Conservation (phyloP, 2,888 invertebrate species). For the Tyria jacobaeae region DNA sequence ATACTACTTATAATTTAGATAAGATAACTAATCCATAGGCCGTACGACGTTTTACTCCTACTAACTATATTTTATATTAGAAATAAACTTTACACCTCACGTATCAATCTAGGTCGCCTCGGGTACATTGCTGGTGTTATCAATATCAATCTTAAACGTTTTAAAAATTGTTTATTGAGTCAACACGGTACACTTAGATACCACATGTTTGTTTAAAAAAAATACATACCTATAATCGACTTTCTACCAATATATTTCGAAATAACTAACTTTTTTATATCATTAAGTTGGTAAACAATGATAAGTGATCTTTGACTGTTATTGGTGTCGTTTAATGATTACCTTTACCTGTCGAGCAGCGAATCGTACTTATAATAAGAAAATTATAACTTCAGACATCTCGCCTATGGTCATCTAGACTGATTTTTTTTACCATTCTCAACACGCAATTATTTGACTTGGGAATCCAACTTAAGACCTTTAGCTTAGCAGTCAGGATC, state of each 20-base stretch:
- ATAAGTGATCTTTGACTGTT: background rate
- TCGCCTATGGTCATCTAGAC: too few species aligned
- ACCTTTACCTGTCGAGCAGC: background rate
- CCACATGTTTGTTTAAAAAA: slow-evolving; percentile 19
- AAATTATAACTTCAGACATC: too few species aligned
- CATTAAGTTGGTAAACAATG: background rate
- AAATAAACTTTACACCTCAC: slow-evolving; percentile 60
- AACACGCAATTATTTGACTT: too few species aligned
- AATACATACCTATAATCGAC: slow-evolving; percentile 10
- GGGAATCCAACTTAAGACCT: too few species aligned
- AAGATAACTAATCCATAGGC: slow-evolving; percentile 52
- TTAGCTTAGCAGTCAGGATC: too few species aligned
- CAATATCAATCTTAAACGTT: slow-evolving; percentile 57
- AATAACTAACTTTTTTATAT: background rate
- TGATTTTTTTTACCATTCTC: too few species aligned
- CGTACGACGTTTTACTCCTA: slow-evolving; percentile 54
- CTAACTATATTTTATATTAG: slow-evolving; percentile 54
- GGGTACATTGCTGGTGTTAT: slow-evolving; percentile 56
- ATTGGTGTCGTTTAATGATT: too few species aligned
- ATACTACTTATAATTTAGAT: slow-evolving; percentile 41
- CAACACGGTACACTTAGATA: slow-evolving; percentile 49
- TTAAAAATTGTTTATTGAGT: slow-evolving; percentile 50
- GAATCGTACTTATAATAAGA: too few species aligned
- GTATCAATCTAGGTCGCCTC: slow-evolving; percentile 79
- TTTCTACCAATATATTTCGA: slow-evolving; percentile 15